Conservation (phyloP, 2,888 invertebrate genomes). For the Phaonia tiefii region DNA sequence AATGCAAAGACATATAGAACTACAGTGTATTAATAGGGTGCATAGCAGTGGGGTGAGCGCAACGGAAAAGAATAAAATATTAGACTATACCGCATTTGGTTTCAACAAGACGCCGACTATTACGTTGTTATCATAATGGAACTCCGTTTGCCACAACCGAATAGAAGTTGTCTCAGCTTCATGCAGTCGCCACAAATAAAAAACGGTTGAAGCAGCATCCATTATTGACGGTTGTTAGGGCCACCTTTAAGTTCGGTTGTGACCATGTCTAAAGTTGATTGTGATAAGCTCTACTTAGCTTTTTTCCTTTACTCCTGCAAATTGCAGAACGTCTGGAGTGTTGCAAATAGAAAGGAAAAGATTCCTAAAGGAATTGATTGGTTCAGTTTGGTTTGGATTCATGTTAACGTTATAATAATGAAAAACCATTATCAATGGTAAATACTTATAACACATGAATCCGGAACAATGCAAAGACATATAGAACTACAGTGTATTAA, state of each 20-base stretch:
- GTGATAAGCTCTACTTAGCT: constrained; percentile 45
- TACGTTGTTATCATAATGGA: too few relatives aligned
- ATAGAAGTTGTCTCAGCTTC: too few relatives aligned
- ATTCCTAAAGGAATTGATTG: constrained; percentile 61
- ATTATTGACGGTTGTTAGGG: too few relatives aligned
- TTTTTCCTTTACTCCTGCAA: constrained; percentile 2
- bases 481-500: not conserved
- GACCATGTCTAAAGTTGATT: too few relatives aligned
- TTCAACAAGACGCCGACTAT: too few relatives aligned
- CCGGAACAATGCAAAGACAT: constrained; percentile 53
- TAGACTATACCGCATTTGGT: too few relatives aligned
- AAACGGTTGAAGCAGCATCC: too few relatives aligned
- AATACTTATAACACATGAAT: constrained; percentile 62
- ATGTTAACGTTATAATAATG: constrained; percentile 64
- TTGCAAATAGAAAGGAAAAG: constrained; percentile 30
- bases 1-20: constrained; percentile 42
- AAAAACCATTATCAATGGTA: constrained; percentile 63
- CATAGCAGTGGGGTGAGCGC: not conserved
- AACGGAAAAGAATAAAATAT: too few relatives aligned
- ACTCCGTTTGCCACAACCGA: too few relatives aligned
- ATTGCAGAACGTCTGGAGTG: not conserved
- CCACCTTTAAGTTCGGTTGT: too few relatives aligned
- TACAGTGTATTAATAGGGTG: not conserved
- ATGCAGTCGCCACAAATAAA: too few relatives aligned
- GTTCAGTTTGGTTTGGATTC: constrained; percentile 44